Conservation (phyloP, 2,888 invertebrate genomes). For the Leptinotarsa tumamoca region DNA sequence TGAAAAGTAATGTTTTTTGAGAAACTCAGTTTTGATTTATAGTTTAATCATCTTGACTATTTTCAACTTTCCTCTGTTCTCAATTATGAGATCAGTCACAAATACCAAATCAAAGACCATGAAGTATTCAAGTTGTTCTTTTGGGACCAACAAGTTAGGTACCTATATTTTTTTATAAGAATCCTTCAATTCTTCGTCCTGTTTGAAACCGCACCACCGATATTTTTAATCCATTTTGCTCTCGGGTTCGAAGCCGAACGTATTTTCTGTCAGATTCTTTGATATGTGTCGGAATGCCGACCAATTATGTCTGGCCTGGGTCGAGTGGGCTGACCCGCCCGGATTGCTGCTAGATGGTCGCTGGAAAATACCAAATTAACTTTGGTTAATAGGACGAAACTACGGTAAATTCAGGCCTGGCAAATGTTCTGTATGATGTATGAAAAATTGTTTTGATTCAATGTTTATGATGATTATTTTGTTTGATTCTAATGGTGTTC, state of each 20-base stretch:
- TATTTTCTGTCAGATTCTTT: constrained; percentile 59
- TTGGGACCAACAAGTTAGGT: constrained; percentile 1
- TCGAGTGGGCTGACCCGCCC: constrained; percentile 63
- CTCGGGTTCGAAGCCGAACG: constrained; percentile 52
- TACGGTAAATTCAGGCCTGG: constrained; percentile 28
- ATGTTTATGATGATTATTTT: too few relatives aligned
- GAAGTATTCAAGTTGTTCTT: not conserved
- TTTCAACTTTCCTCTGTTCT: too few relatives aligned
- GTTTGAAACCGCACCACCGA: not conserved
- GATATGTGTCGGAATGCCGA: constrained; percentile 64
- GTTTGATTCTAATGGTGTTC: too few relatives aligned
- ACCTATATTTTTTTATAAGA: not conserved
- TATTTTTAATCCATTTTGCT: constrained; percentile 8
- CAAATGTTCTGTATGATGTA: too few relatives aligned
- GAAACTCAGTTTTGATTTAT: too few relatives aligned
- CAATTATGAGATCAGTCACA: too few relatives aligned
- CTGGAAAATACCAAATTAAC: constrained; percentile 61
- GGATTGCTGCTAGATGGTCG: constrained; percentile 46
- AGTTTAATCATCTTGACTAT: too few relatives aligned
- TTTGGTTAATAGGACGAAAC: constrained; percentile 53
- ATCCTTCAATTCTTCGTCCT: constrained; percentile 2
- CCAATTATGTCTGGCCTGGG: constrained; percentile 63
- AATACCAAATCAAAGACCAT: not conserved
- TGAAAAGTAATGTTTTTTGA: too few relatives aligned
- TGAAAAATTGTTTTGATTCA: too few relatives aligned